Evolutionary conservation across 1,140 invertebrate species (phyloP).

Genomic region (Drosophila ambigua): DNA sequence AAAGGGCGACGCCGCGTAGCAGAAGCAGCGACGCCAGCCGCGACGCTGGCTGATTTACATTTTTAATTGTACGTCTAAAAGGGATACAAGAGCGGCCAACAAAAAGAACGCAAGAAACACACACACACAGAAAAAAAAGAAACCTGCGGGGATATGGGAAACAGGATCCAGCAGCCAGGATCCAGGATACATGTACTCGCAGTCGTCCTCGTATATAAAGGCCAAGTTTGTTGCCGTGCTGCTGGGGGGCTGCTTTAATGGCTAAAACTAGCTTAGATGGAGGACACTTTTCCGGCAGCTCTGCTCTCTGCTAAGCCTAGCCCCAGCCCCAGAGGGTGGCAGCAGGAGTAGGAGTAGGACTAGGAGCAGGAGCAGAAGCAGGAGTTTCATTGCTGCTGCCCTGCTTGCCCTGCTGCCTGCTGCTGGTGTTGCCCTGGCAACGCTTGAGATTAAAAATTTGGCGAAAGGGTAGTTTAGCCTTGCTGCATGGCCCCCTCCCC

Average conservation of each 20-base stretch:
- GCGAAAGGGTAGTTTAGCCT: slow-evolving; percentile 77
- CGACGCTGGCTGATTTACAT: slow-evolving; percentile 73
- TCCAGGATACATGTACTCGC: neutral
- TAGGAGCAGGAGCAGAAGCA: neutral
- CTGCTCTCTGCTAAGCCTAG: neutral
- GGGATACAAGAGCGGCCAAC: slow-evolving; percentile 23
- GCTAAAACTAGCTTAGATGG: slow-evolving; percentile 42
- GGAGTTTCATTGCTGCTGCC: neutral
- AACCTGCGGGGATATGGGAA: too few species aligned
- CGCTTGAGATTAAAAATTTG: slow-evolving; percentile 78
- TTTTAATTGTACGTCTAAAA: slow-evolving; percentile 73
- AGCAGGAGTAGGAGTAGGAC: neutral
- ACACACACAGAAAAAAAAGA: neutral
- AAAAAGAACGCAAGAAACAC: neutral
- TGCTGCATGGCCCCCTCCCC: neutral
- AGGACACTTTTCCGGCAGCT: neutral
- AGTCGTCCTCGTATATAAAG: too few species aligned
- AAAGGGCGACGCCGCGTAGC: slow-evolving; percentile 6
- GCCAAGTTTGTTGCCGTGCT: too few species aligned
- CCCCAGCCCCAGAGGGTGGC: too few species aligned
- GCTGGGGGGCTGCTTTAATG: too few species aligned
- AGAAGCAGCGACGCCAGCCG: slow-evolving; percentile 2
- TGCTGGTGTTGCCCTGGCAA: slow-evolving; percentile 54
- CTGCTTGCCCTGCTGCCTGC: slow-evolving; percentile 18
- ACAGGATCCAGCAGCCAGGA: too few species aligned